Evolutionary conservation across 2,888 invertebrate species (phyloP).

Genomic region (Ophraella communa): DNA sequence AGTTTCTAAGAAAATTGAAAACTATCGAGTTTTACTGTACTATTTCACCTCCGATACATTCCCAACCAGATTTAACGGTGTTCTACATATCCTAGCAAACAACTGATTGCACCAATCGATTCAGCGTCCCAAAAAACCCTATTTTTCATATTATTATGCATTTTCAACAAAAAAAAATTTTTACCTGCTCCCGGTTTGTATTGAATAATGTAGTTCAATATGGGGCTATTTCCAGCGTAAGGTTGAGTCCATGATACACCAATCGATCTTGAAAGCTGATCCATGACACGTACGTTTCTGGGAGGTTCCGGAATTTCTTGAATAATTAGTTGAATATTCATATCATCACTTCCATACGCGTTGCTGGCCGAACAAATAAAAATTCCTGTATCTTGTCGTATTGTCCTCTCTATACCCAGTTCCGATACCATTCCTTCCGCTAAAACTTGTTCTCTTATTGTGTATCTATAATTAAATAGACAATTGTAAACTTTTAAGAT

Average conservation of each 20-base stretch:
- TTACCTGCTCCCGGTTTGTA: slow-evolving; percentile 84
- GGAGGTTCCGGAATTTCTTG: slow-evolving; percentile 93
- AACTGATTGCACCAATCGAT: too few species aligned
- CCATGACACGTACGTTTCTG: slow-evolving; percentile 82
- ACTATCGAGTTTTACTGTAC: too few species aligned
- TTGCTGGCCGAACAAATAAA: slow-evolving; percentile 89
- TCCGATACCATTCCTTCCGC: slow-evolving; percentile 86
- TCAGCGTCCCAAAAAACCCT: too few species aligned
- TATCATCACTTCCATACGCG: slow-evolving; percentile 88
- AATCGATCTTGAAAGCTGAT: slow-evolving; percentile 83
- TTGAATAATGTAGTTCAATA: slow-evolving; percentile 87
- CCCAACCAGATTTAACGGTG: too few species aligned
- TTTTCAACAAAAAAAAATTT: slow-evolving; percentile 32
- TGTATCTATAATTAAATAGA: slow-evolving; percentile 63
- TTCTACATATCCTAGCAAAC: too few species aligned
- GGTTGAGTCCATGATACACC: slow-evolving; percentile 90
- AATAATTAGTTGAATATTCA: slow-evolving; percentile 88
- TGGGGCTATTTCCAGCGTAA: slow-evolving; percentile 87
- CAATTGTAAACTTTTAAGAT: too few species aligned
- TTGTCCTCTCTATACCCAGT: slow-evolving; percentile 82
- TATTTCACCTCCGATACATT: too few species aligned
- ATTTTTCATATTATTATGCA: too few species aligned
- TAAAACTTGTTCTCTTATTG: slow-evolving; percentile 76
- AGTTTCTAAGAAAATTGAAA: too few species aligned
- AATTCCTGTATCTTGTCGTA: slow-evolving; percentile 86